A percentile compares a stretch with the other conserved stretches of the same genome.
Evolutionary conservation across 2,888 invertebrate species (phyloP).

Genomic region (Xestia rhomboidea): DNA sequence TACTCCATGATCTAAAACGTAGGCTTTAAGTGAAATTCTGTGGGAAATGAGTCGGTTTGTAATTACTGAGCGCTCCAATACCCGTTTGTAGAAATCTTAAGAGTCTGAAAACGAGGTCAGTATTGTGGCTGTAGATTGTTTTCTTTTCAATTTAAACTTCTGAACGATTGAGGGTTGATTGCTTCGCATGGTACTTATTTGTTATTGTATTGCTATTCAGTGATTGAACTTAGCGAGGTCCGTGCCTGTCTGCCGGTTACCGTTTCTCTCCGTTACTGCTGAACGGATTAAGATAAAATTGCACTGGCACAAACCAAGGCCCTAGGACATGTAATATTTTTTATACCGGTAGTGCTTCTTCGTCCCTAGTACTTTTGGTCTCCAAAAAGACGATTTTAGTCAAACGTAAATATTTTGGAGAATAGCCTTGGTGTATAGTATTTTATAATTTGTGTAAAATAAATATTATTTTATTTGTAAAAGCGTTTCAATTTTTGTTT

Average conservation of each 20-base stretch:
- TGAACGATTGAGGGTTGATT: conserved; percentile 23
- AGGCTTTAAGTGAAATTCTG: conserved; percentile 57
- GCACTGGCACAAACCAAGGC: not conserved
- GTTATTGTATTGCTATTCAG: conserved; percentile 21
- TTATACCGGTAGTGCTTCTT: not conserved
- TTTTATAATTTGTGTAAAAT: no score
- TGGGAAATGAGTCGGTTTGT: conserved; percentile 55
- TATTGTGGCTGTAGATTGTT: conserved; percentile 48
- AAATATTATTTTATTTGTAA: no score
- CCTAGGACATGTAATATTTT: not conserved
- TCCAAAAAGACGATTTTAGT: no score
- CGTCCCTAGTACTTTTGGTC: no score
- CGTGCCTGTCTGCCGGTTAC: not conserved
- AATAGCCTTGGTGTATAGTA: no score
- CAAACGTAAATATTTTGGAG: no score
- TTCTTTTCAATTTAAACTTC: conserved; percentile 48
- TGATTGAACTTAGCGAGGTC: not conserved
- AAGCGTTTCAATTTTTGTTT: no score
- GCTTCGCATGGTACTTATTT: conserved; percentile 7
- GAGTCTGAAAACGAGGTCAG: conserved; percentile 48
- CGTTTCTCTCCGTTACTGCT: not conserved
- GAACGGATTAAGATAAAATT: not conserved
- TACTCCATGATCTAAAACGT: conserved; percentile 34
- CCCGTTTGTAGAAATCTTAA: conserved; percentile 38
- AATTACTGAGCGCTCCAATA: conserved; percentile 55